Conservation (phyloP, 2,888 invertebrate genomes). For the Colletes collaris region DNA sequence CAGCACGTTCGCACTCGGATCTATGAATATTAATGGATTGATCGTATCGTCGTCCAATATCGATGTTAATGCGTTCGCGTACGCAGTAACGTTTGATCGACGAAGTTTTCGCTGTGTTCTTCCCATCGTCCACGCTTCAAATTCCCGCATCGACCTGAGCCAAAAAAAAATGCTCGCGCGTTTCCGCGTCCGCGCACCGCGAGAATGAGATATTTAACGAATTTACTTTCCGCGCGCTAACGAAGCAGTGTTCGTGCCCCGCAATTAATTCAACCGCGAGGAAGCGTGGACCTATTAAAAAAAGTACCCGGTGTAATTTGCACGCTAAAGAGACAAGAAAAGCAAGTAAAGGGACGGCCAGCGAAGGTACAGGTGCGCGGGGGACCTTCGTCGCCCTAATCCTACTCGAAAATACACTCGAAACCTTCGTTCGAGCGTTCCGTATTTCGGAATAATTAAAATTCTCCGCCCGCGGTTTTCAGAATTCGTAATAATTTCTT, state of each 20-base stretch:
- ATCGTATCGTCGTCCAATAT: not conserved
- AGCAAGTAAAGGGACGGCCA: constrained; percentile 11
- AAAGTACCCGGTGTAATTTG: constrained; percentile 61
- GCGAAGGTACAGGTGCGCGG: not conserved
- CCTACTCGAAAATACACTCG: constrained; percentile 13
- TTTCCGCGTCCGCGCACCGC: constrained; percentile 20
- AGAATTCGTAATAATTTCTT: constrained; percentile 14
- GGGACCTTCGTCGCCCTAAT: constrained; percentile 12
- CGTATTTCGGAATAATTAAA: too few species aligned
- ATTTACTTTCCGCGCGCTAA: constrained; percentile 64
- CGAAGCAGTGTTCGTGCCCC: constrained; percentile 61
- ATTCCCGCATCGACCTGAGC: not conserved
- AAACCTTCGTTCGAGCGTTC: too few species aligned
- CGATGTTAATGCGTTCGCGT: not conserved
- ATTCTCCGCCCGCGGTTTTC: too few species aligned
- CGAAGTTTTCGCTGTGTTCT: not conserved
- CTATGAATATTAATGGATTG: constrained; percentile 25
- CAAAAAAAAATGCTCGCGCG: constrained; percentile 7
- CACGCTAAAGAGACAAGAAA: constrained; percentile 62
- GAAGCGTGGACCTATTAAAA: constrained; percentile 59
- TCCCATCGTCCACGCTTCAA: not conserved
- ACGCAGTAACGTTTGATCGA: too few species aligned
- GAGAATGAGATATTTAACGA: constrained; percentile 67
- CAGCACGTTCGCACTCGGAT: not conserved
- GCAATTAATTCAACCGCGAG: constrained; percentile 67